These are phyloP conservation scores for Tolmerus cingulatus DNA, from an alignment of 2,888 invertebrate species.

Conservation along the genomic window DNA sequence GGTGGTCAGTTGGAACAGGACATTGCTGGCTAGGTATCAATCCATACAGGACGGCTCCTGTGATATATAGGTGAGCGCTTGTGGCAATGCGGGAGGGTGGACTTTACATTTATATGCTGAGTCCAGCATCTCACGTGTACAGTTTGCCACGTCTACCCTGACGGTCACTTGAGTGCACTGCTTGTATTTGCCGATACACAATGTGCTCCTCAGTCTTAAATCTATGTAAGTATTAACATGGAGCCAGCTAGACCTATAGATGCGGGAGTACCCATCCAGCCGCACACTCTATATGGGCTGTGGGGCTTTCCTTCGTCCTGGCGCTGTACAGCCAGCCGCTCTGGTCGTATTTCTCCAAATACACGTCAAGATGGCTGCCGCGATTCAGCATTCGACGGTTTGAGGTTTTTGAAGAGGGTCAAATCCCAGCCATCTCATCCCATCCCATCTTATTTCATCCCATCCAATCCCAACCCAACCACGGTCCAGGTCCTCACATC, in stretches of 20 bases:
- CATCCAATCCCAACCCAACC: too few species aligned
- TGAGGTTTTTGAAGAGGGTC: slow-evolving; percentile 49
- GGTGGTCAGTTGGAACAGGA: slow-evolving; percentile 20
- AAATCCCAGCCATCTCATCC: slow-evolving; percentile 46
- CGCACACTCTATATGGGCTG: slow-evolving; percentile 13
- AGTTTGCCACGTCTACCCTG: slow-evolving; percentile 45
- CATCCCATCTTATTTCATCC: slow-evolving; percentile 15
- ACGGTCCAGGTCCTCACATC: slow-evolving; percentile 15
- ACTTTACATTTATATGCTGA: slow-evolving; percentile 42
- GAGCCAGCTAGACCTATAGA: slow-evolving; percentile 7
- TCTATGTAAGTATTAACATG: slow-evolving; percentile 43
- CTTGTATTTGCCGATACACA: slow-evolving; percentile 49
- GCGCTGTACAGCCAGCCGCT: neutral
- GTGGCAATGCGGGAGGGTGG: slow-evolving; percentile 41
- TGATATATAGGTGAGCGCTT: slow-evolving; percentile 39
- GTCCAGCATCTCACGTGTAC: slow-evolving; percentile 46
- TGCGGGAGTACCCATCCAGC: neutral
- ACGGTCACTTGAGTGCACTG: slow-evolving; percentile 50
- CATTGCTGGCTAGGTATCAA: slow-evolving; percentile 26
- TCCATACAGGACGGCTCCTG: slow-evolving; percentile 19
- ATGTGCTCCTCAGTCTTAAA: slow-evolving; percentile 49
- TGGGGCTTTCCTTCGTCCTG: neutral
- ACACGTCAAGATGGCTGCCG: slow-evolving; percentile 50
- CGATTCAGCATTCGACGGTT: slow-evolving; percentile 46
- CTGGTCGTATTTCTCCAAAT: slow-evolving; percentile 41